Evolutionary conservation across 2,888 invertebrate genomes (phyloP).

Genomic region (Cephonodes hylas): DNA sequence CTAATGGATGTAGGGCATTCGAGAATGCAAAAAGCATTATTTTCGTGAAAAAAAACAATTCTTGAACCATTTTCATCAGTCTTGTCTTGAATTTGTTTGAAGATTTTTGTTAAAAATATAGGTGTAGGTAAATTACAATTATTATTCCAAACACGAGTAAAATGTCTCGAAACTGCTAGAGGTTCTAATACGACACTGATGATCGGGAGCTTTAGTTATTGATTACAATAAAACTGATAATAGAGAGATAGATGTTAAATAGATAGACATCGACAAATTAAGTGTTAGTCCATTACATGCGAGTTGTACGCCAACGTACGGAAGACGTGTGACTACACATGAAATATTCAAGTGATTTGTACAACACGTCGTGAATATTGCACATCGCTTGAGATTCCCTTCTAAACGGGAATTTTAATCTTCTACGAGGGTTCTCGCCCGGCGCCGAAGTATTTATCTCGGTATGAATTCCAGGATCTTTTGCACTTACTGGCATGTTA

Average conservation of each 20-base stretch:
- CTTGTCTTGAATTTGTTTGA: too few species aligned
- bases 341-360: constrained; percentile 43
- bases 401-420: constrained; percentile 33
- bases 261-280: background rate
- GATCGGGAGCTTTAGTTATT: too few species aligned
- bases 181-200: too few species aligned
- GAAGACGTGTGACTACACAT: constrained; percentile 45
- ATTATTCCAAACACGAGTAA: too few species aligned
- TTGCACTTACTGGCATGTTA: background rate
- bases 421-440: constrained; percentile 18
- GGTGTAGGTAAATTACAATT: too few species aligned
- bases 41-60: background rate
- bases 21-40: background rate
- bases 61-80: too few species aligned
- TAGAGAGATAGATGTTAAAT: background rate
- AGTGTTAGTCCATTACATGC: constrained; percentile 30
- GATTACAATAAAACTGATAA: background rate
- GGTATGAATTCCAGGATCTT: background rate
- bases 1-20: background rate
- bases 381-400: constrained; percentile 32
- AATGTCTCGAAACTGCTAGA: too few species aligned
- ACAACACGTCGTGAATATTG: constrained; percentile 37
- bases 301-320: constrained; percentile 38
- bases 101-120: too few species aligned
- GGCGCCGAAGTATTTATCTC: background rate